These are phyloP conservation scores for Tolmerus cingulatus DNA, from an alignment of 2,888 invertebrate genomes.

Conservation along the genomic window DNA sequence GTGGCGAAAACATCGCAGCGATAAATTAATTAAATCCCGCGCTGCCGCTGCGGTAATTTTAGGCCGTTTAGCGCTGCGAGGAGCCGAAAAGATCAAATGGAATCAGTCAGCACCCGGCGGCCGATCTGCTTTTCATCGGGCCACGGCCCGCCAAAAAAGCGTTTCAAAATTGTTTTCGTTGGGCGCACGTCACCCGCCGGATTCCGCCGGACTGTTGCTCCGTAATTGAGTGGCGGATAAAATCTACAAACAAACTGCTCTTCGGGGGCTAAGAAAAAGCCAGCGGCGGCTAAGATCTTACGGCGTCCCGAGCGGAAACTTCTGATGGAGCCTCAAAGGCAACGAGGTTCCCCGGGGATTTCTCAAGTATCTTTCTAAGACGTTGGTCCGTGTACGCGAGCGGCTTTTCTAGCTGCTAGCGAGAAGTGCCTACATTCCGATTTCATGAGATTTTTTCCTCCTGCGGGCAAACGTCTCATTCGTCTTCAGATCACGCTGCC, in stretches of 20 bases:
- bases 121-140: constrained; percentile 26
- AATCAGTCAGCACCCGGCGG: constrained; percentile 4
- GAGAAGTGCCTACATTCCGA: not conserved
- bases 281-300: constrained; percentile 25
- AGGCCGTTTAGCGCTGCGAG: not conserved
- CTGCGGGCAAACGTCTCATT: not conserved
- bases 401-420: not conserved
- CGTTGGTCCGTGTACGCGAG: not conserved
- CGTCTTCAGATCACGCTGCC: not conserved
- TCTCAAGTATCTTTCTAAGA: not conserved
- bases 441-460: not conserved
- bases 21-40: constrained; percentile 18
- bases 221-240: constrained; percentile 34
- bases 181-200: not conserved
- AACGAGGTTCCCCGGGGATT: not conserved
- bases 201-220: not conserved
- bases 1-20: not conserved
- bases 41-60: not conserved
- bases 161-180: constrained; percentile 11
- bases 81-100: constrained; percentile 29
- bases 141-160: not conserved
- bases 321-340: not conserved
- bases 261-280: not conserved
- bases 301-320: not conserved
- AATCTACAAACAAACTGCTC: constrained; percentile 16